A percentile compares a stretch with the other conserved stretches of the same genome.
Evolutionary conservation across 2,113 vertebrate species (phyloP).

Genomic region (Pardalotus punctatus): DNA sequence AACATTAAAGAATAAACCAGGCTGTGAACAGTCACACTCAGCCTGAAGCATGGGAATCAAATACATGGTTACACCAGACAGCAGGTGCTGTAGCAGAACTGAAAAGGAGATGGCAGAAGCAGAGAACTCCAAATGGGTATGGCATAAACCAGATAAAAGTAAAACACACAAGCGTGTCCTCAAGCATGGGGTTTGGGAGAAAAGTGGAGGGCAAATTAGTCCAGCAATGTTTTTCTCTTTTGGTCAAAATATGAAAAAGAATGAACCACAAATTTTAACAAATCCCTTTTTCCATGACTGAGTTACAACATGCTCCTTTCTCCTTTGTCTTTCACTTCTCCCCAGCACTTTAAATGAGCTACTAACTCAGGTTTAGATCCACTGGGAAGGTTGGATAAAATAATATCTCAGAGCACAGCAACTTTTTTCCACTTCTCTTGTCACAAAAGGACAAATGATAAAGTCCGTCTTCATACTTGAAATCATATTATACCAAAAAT

Average conservation of each 20-base stretch:
- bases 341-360: neutral
- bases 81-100: neutral
- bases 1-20: neutral
- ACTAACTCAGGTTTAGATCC: neutral
- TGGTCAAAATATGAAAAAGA: neutral
- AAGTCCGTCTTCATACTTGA: neutral
- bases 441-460: neutral
- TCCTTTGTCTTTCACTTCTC: neutral
- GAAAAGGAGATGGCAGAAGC: neutral
- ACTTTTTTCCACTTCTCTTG: neutral
- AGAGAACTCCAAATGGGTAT: neutral
- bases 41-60: neutral
- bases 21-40: neutral
- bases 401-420: neutral
- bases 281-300: neutral
- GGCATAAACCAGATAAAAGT: neutral
- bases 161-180: fast-evolving
- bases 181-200: neutral
- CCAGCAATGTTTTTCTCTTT: neutral
- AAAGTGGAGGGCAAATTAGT: neutral
- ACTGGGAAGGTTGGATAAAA: neutral
- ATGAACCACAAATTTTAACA: neutral
- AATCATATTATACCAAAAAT: neutral
- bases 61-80: neutral
- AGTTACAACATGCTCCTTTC: neutral